phyloP scores from a whole-genome alignment of 1,140 invertebrate species.

The Zaprionus gabonicus region DNA sequence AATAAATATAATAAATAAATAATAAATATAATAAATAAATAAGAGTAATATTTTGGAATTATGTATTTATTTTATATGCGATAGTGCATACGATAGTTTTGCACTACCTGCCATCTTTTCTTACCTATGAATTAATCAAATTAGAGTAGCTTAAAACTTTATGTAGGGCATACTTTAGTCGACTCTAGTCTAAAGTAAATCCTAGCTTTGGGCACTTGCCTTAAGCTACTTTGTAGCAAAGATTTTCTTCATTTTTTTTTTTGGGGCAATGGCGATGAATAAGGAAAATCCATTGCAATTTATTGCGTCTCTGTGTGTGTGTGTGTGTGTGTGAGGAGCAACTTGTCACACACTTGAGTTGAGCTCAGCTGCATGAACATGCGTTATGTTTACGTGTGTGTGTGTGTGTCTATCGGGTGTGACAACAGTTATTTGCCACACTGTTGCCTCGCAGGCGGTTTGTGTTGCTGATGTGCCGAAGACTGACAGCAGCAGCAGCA shows the following conservation, averaged over 20 bases:
- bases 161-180: conserved; percentile 9
- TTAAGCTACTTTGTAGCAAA: conserved; percentile 56
- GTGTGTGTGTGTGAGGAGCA: conserved; percentile 24
- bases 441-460: conserved; percentile 55
- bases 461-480: conserved; percentile 23
- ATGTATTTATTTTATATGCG: background rate
- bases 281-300: conserved; percentile 75
- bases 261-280: conserved; percentile 47
- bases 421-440: conserved; percentile 76
- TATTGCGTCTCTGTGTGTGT: conserved; percentile 51
- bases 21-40: background rate
- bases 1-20: no score
- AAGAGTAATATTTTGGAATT: no score
- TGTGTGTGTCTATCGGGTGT: conserved; percentile 25
- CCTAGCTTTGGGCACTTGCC: conserved; percentile 5
- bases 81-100: background rate
- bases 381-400: conserved; percentile 15
- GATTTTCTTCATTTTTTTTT: conserved; percentile 37
- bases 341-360: conserved; percentile 77
- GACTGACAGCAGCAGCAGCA: conserved; percentile 21
- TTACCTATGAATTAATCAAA: no score
- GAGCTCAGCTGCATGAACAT: conserved; percentile 46
- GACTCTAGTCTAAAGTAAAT: background rate
- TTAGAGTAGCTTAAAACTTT: no score
- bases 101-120: no score